These are phyloP conservation scores for Apamea crenata DNA, from an alignment of 2,888 invertebrate species.

Conservation along the genomic window DNA sequence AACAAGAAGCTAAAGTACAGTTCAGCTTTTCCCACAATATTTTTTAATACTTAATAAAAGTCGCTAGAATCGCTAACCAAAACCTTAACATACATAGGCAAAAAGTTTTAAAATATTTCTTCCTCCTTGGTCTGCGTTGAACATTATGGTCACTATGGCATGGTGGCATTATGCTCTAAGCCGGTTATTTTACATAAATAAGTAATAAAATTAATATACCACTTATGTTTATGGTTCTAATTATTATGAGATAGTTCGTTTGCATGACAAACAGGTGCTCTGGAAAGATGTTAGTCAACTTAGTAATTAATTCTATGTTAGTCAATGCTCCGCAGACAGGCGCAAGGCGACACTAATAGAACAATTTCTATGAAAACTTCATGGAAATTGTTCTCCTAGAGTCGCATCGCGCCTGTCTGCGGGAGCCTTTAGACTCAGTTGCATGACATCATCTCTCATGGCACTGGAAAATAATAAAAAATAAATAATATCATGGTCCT, in stretches of 20 bases:
- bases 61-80: no score
- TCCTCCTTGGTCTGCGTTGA: not conserved
- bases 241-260: slow-evolving; percentile 28
- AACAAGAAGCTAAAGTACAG: no score
- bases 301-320: not conserved
- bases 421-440: not conserved
- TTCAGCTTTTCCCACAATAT: no score
- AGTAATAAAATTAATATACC: slow-evolving; percentile 47
- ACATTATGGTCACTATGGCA: slow-evolving; percentile 20
- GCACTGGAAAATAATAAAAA: slow-evolving; percentile 36
- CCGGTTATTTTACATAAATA: slow-evolving; percentile 56
- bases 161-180: not conserved
- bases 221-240: slow-evolving; percentile 35
- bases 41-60: no score
- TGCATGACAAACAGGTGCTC: slow-evolving; percentile 52
- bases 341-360: no score
- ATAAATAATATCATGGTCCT: slow-evolving; percentile 1
- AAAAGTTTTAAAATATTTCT: no score
- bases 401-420: no score
- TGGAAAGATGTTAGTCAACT: slow-evolving; percentile 18
- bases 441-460: slow-evolving; percentile 44
- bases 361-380: no score
- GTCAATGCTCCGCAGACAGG: not conserved
- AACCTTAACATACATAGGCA: no score
- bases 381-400: no score